Evolutionary conservation across 2,888 invertebrate species (phyloP), one percentile per base, ranked within the genome.

Genomic region (Cenopis cana): DNA sequence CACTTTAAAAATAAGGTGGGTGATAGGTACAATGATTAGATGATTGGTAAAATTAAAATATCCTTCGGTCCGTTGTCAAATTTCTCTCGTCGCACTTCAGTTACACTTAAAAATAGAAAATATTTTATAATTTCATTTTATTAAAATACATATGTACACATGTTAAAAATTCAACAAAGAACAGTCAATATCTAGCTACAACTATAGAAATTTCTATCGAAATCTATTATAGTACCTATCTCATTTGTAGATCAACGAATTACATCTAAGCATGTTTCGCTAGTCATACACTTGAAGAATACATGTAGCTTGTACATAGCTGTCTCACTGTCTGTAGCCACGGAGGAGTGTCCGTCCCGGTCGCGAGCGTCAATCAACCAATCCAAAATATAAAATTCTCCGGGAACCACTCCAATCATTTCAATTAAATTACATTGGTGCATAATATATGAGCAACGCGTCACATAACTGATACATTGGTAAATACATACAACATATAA

Each of bases 1-100:
- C 88, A 91, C 88, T 89, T 90, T 86, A 83, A 89, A 89, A 89
- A 85, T 78, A 89, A 89, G 89, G 88, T 90, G 87, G 88, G 86
- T 81, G 75, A 80, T 81, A 46, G 46, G 46, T 46, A 55, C 52
- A 81, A 76, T 76, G 76, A 82, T 84, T 82, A 82, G 78, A 82
- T 81, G 79, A 82, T 84, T 85, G 77, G 77, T 82, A 83, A 82
- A 85, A 84, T 84, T 82, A 80, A 80, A 82, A 82, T 81, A 83
- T 81, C 80, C 82, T 81, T 80, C 83, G 81, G 80, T 86, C 80
- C 81, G 83, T 84, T 80, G 81, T 83, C 81, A 85, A 84, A 83
- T 85, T 88, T 91, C 91, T 91, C 91, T 91, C 92, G 90, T 91
- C 88, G 91, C 91, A 92, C 89, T 87, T 89, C 84, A 87, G 88